A percentile compares a stretch with the other conserved stretches of the same genome.
Evolutionary conservation across 2,797 vertebrate species (phyloP).

Genomic region (Decapterus maruadsi): DNA sequence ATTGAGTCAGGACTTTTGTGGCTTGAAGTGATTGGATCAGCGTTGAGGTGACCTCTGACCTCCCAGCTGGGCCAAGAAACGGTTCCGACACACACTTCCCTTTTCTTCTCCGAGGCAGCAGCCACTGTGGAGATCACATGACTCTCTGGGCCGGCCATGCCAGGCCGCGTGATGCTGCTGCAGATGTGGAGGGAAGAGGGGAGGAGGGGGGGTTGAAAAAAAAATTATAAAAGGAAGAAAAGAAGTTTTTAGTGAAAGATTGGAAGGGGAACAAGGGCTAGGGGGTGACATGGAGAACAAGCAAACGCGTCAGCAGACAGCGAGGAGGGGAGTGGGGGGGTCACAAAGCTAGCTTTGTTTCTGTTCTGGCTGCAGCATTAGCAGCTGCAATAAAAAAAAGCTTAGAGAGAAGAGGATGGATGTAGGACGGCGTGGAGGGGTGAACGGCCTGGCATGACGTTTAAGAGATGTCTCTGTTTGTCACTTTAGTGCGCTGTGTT

Average conservation of each 20-base stretch:
- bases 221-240: conserved; percentile 73
- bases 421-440: conserved; percentile 63
- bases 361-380: conserved; percentile 82
- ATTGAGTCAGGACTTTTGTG: conserved; percentile 55
- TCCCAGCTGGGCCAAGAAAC: conserved; percentile 69
- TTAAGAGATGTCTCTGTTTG: conserved; percentile 84
- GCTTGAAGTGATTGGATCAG: conserved; percentile 67
- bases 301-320: conserved; percentile 80
- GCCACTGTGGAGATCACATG: conserved; percentile 77
- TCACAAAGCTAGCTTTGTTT: conserved; percentile 87
- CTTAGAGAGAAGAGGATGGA: conserved; percentile 71
- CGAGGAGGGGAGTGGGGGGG: conserved; percentile 56
- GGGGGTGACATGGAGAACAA: conserved; percentile 79
- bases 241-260: conserved; percentile 80
- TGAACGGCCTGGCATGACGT: conserved; percentile 68
- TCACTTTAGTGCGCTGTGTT: conserved; percentile 55
- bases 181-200: conserved; percentile 81
- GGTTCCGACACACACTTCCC: conserved; percentile 74
- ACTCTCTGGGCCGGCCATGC: conserved; percentile 63
- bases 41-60: conserved; percentile 72
- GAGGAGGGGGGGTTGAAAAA: neutral
- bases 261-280: conserved; percentile 72
- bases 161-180: conserved; percentile 83
- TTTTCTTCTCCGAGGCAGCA: conserved; percentile 70
- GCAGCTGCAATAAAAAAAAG: conserved; percentile 86